Conservation (phyloP, 1,140 invertebrate genomes). For the Lepeophtheirus salmonis region DNA sequence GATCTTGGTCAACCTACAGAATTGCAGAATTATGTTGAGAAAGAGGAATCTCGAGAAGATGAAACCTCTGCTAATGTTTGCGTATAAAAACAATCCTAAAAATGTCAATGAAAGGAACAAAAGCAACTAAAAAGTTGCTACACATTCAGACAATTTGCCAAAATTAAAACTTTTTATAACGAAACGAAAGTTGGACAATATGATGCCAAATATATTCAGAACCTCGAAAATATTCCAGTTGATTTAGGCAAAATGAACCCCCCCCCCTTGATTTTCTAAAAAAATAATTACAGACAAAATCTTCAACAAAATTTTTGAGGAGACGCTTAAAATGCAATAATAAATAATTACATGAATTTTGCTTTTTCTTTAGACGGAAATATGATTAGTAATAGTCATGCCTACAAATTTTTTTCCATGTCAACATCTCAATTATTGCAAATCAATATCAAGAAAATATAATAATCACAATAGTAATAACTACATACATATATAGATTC, state of each 20-base stretch:
- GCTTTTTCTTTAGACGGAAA: too few species aligned
- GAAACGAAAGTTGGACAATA: background rate
- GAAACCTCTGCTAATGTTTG: background rate
- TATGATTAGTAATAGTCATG: too few species aligned
- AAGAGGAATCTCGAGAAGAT: background rate
- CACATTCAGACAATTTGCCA: background rate
- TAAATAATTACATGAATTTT: too few species aligned
- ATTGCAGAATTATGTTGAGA: background rate
- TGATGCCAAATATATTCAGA: background rate
- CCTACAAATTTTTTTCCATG: too few species aligned
- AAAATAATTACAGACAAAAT: background rate
- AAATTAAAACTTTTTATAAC: background rate
- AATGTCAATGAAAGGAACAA: background rate
- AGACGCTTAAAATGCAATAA: background rate
- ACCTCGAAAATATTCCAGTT: background rate
- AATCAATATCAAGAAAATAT: too few species aligned
- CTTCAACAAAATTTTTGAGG: background rate
- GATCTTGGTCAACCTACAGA: background rate
- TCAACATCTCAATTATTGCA: too few species aligned
- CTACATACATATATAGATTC: too few species aligned
- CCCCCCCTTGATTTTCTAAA: background rate
- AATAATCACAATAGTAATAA: too few species aligned
- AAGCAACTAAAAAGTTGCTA: background rate
- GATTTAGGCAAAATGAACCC: background rate
- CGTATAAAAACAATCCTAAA: background rate